phyloP scores from a whole-genome alignment of 2,888 invertebrate species.

The Axea sp. region DNA sequence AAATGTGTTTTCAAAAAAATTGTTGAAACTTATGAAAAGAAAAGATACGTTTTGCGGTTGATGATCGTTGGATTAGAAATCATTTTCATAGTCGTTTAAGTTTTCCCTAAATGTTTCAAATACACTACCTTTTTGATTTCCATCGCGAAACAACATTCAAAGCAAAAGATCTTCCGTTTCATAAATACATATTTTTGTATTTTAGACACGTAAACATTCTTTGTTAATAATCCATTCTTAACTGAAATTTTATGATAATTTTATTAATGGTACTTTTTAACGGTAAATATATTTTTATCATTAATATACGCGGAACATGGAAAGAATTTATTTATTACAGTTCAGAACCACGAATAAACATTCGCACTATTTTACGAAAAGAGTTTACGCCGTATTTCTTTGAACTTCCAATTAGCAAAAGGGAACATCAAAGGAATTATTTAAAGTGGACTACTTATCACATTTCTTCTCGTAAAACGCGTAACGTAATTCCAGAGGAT shows the following conservation, averaged over 20 bases:
- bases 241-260: too few species aligned
- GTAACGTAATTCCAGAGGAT: conserved; percentile 24
- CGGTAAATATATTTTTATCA: conserved; percentile 1
- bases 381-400: conserved; percentile 32
- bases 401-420: conserved; percentile 55
- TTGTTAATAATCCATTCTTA: too few species aligned
- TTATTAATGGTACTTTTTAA: neutral
- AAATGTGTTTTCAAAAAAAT: conserved; percentile 63
- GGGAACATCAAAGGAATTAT: conserved; percentile 55
- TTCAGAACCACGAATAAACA: conserved; percentile 31
- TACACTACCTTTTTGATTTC: too few species aligned
- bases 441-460: conserved; percentile 56
- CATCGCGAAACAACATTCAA: too few species aligned
- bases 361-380: conserved; percentile 46
- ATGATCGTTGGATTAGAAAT: conserved; percentile 31
- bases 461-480: conserved; percentile 33
- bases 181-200: too few species aligned
- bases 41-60: conserved; percentile 28
- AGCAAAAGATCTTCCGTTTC: too few species aligned
- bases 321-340: conserved; percentile 30
- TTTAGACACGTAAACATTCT: too few species aligned
- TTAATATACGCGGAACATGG: neutral
- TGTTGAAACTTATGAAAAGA: conserved; percentile 2
- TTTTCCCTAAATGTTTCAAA: too few species aligned
- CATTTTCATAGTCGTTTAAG: conserved; percentile 43